Evolutionary conservation across 2,797 vertebrate genomes (phyloP), one percentile per base, ranked within the genome.

Genomic region (Anguilla pacifica): DNA sequence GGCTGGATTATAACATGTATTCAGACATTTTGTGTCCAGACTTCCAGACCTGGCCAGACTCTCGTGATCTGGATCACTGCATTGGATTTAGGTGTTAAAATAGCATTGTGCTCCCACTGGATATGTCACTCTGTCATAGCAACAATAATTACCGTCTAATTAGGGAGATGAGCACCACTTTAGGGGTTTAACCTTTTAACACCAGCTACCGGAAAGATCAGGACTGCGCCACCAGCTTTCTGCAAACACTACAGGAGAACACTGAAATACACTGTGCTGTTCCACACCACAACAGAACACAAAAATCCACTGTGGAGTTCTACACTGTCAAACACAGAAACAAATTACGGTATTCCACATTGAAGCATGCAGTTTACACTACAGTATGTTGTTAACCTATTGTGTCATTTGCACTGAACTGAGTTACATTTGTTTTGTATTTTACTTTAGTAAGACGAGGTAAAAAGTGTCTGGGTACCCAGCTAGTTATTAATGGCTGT

Each of bases 141-240:
- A 93, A 94, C 94, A 92, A 88, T 93, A 95, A 96, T 96, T 95
- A 94, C 90, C 53, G 57, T 74, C 93, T 94, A 95, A 96, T 96
- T 95, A 95, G 92, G 92, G 92, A 93, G 95, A 95, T 94, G 93
- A 96, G 92, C 92, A 86, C 91, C 83, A 91, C 92, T 95, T 95
- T 94, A 94, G 91, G 88, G 85, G 93, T 93, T 95, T 94, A 94
- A 91, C 91, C 13, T 92, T 94, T 94, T 93, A 95, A 93, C 92
- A 72, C 87, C 82, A 90, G 2, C 87, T 22, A 64, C 72, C 82
- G 82, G 83, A 64, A 79, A 89, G 49, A 87, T 59, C 49, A 85
- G 51, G 72, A 87, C 64, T 72, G 59, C 49, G 25, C 46, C 67
- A 59, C 53, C 77, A 57, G 39, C 9, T 82, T 82, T 51, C 51